A percentile compares a stretch with the other conserved stretches of the same genome.
Conservation (phyloP, 1,140 invertebrate genomes). For the Nasonia giraulti region DNA sequence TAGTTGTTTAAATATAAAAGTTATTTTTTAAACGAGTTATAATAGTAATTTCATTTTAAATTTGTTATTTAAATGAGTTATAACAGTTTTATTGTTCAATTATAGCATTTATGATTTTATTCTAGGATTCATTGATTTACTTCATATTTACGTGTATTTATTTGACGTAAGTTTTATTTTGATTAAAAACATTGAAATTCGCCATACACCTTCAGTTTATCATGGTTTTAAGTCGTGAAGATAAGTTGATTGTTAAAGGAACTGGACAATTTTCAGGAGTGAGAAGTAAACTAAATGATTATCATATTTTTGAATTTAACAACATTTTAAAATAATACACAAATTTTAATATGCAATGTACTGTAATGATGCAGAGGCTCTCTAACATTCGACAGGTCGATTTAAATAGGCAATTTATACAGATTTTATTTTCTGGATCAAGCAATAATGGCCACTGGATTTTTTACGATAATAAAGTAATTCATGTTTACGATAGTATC, state of each 20-base stretch:
- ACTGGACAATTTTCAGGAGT: neutral
- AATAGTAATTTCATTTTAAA: too few species aligned
- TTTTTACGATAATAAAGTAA: slow-evolving; percentile 33
- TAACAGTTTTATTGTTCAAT: too few species aligned
- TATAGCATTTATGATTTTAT: too few species aligned
- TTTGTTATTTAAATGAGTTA: too few species aligned
- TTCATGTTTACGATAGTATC: slow-evolving; percentile 48
- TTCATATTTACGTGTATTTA: too few species aligned
- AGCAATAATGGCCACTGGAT: slow-evolving; percentile 21
- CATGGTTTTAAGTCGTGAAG: neutral
- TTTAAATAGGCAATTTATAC: neutral
- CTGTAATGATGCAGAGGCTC: neutral
- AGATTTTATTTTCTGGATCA: slow-evolving; percentile 25
- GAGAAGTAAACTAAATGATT: neutral
- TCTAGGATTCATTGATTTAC: too few species aligned
- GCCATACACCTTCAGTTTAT: neutral
- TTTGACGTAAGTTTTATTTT: too few species aligned
- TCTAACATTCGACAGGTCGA: neutral
- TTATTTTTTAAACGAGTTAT: too few species aligned
- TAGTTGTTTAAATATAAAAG: too few species aligned
- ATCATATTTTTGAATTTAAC: neutral
- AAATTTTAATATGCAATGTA: neutral
- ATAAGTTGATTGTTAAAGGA: slow-evolving; percentile 3
- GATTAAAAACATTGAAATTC: neutral
- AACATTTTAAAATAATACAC: neutral